These are phyloP conservation scores for Ceuthmochares aereus DNA, from an alignment of 2,113 vertebrate genomes.

Conservation along the genomic window DNA sequence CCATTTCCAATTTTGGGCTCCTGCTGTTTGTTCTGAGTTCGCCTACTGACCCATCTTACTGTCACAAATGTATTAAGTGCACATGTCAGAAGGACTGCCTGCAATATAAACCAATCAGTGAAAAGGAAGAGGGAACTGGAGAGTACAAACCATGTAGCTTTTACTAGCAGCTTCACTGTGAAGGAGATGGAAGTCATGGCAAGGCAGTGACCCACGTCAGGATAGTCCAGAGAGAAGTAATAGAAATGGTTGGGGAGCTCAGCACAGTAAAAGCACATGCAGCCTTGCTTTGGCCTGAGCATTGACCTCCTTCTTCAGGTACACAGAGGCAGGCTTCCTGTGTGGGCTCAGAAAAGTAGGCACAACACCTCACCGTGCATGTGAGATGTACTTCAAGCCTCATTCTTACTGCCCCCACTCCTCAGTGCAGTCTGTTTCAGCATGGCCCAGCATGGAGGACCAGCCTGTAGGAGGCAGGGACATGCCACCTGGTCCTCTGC, in stretches of 20 bases:
- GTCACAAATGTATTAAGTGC: constrained; percentile 38
- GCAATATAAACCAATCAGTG: background rate
- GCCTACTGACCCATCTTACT: background rate
- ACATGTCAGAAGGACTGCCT: constrained; percentile 21
- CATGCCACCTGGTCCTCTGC: background rate
- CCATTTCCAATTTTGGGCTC: background rate
- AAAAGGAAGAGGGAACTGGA: constrained; percentile 1
- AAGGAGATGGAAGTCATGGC: background rate
- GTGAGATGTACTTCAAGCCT: background rate
- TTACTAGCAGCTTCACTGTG: background rate
- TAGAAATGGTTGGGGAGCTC: background rate
- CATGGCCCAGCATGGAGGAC: background rate
- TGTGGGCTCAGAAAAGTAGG: rapidly evolving
- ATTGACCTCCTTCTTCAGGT: background rate
- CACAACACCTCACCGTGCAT: background rate
- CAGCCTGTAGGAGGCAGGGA: background rate
- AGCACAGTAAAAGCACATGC: background rate
- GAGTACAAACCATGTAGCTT: background rate
- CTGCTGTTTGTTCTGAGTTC: background rate
- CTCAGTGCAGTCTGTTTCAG: background rate
- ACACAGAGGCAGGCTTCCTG: background rate
- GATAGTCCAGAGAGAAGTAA: background rate
- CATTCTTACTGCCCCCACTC: background rate
- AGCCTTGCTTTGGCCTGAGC: background rate
- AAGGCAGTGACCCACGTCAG: background rate